Base-by-base conservation (phyloP, 2,113 vertebrate genomes). In the Stigmatopora argus region DNA sequence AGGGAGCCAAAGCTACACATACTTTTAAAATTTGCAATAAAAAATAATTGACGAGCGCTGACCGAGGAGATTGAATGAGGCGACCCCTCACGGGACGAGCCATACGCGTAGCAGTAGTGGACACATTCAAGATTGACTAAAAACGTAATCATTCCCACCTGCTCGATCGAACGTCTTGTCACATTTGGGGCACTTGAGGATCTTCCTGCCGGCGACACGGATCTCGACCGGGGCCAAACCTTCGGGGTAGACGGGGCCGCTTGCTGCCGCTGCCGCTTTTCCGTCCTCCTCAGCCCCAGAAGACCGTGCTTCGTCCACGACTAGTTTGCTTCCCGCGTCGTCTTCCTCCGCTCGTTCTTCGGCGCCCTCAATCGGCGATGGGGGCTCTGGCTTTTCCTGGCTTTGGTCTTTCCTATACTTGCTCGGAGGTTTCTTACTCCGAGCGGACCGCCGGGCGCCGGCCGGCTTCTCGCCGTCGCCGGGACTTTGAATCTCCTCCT, bases 101-200 rank as follows among this genome's bases (percentile, higher is more conserved):
- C n/a, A n/a, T n/a, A n/a, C n/a, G n/a, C n/a, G n/a, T n/a, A n/a
- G n/a, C n/a, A n/a, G n/a, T n/a, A n/a, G n/a, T n/a, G n/a, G n/a
- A n/a, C n/a, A n/a, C n/a, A n/a, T n/a, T n/a, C n/a, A n/a, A n/a
- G n/a, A n/a, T n/a, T n/a, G n/a, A n/a, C 6, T 8, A 38, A 61
- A 44, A 19, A 23, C 38, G 0, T 45, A 0, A 1, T 46, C 26
- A 18, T 64, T 55, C 93, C 85, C 91, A 99, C 97, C 96, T 94
- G 94, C 88, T 17, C 97, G 94, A 85, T 99, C 95, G 90, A 99
- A 99, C 10, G 89, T 93, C 87, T 98, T 99, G 68, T 94, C 93
- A 85, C 97, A 99, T 73, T 95, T 97, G 66, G 97, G 97, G 72
- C 97, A 99, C 57, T 95, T 91, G 68, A 98, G 84, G 1, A 85